These are phyloP conservation scores for Diorhabda elongata DNA, from an alignment of 1,140 invertebrate species.

Conservation along the genomic window DNA sequence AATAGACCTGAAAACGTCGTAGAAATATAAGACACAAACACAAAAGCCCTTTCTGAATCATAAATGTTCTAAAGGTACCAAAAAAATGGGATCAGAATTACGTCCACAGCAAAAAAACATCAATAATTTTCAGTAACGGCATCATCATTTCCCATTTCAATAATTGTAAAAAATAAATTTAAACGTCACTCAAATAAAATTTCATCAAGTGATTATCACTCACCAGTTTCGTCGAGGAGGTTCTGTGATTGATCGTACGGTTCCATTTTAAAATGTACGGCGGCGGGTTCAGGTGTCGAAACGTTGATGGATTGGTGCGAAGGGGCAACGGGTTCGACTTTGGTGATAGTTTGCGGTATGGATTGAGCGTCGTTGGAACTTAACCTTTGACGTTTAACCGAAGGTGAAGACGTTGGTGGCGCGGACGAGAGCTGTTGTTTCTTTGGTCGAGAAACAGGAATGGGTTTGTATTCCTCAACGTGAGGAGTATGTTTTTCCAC, in stretches of 20 bases:
- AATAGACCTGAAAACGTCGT: too few relatives aligned
- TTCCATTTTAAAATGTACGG: slow-evolving; percentile 43
- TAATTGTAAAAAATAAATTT: too few relatives aligned
- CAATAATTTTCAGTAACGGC: not conserved
- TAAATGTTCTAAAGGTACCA: too few relatives aligned
- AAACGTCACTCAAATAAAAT: too few relatives aligned
- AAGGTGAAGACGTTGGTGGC: slow-evolving; percentile 18
- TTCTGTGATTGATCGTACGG: slow-evolving; percentile 37
- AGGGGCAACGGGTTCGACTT: slow-evolving; percentile 31
- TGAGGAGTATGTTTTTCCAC: slow-evolving; percentile 23
- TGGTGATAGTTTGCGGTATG: slow-evolving; percentile 25
- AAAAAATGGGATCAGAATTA: not conserved
- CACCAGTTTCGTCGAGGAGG: slow-evolving; percentile 10
- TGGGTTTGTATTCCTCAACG: slow-evolving; percentile 26
- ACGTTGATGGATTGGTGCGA: slow-evolving; percentile 6
- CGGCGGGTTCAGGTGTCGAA: slow-evolving; percentile 10
- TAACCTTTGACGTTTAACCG: slow-evolving; percentile 30
- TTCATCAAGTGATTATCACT: not conserved
- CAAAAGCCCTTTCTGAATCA: too few relatives aligned
- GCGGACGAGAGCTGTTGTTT: slow-evolving; percentile 26
- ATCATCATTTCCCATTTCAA: not conserved
- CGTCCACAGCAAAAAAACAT: not conserved
- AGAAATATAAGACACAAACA: too few relatives aligned
- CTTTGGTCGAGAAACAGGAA: slow-evolving; percentile 27
- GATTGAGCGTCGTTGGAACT: slow-evolving; percentile 31